phyloP scores from a whole-genome alignment of 2,797 vertebrate species.

The Tragopan temminckii region DNA sequence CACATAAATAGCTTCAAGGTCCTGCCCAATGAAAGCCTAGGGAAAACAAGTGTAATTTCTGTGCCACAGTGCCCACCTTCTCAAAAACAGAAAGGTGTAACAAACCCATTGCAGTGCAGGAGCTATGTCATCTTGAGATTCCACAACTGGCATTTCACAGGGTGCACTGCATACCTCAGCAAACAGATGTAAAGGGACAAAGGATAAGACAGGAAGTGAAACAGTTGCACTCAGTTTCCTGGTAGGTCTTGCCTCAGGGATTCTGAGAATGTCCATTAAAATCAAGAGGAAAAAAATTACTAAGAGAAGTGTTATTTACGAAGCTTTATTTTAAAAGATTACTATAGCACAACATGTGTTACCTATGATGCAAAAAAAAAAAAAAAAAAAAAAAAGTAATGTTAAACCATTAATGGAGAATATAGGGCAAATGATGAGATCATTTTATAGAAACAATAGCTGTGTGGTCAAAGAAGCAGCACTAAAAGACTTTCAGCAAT shows the following conservation, averaged over 20 bases:
- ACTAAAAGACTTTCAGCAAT: not conserved
- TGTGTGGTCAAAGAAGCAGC: not conserved
- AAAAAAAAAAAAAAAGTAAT: not conserved
- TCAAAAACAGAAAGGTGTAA: not conserved
- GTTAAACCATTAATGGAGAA: not conserved
- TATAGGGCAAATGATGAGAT: not conserved
- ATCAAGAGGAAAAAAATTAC: not conserved
- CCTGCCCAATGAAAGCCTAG: not conserved
- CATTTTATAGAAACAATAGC: not conserved
- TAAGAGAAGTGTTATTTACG: not conserved
- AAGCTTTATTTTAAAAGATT: not conserved
- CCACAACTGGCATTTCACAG: not conserved
- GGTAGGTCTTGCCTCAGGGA: not conserved
- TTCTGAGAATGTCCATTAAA: not conserved
- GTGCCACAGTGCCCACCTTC: not conserved
- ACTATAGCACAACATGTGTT: not conserved
- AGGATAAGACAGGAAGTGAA: not conserved
- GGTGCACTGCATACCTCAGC: rapidly evolving
- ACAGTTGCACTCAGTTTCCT: not conserved
- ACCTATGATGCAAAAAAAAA: not conserved
- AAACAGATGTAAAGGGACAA: not conserved
- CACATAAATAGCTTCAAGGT: not conserved
- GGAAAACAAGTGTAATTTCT: not conserved
- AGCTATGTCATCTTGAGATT: not conserved
- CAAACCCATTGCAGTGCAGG: rapidly evolving